Evolutionary conservation across 2,888 invertebrate genomes (phyloP), one percentile per base, ranked within the genome.

Genomic region (Nemotelus pantherinus): DNA sequence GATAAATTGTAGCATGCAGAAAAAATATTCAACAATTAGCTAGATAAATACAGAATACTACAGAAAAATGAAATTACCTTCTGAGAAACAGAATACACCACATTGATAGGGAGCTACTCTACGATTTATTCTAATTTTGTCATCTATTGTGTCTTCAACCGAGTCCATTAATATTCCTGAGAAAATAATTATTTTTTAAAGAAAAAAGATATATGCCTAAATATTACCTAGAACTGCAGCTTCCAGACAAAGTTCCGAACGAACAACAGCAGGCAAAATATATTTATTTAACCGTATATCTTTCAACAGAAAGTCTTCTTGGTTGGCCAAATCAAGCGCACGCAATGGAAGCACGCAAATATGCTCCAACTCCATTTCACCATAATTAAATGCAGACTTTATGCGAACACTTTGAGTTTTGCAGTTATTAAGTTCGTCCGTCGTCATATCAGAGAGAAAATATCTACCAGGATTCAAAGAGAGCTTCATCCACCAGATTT

Each of bases 401-500:
- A 95, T 91, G 81, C 92, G 90, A 2, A 93, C 90, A 72, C 87
- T 86, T 76, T 88, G 87, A 55, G 83, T 82, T 44, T 86, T 85
- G 57, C 84, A 85, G 68, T 88, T 87, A 79, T 88, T 85, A 63
- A 83, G 82, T 48, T 83, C 84, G 1, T 79, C 82, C 77, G 75
- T 86, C 85, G 86, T 89, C 83, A 87, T 88, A 82, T 93, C 93
- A 70, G 90, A 90, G 6, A 93, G 84, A 58, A 86, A 84, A 85
- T 94, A 94, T 68, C 93, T 88, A 78, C 93, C 92, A 10, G 95
- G 95, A 82, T 91, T 90, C 2, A 91, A 90, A 78, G 93, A 92
- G 84, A 92, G 90, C 90, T 92, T 93, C 87, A 94, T 92, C 95
- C 95, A 95, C 95, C 95, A 95, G 82, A 92, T 91, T 84, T 93